A percentile compares a stretch with the other conserved stretches of the same genome.
Evolutionary conservation across 2,797 vertebrate species (phyloP).

Genomic region (Helarctos malayanus): DNA sequence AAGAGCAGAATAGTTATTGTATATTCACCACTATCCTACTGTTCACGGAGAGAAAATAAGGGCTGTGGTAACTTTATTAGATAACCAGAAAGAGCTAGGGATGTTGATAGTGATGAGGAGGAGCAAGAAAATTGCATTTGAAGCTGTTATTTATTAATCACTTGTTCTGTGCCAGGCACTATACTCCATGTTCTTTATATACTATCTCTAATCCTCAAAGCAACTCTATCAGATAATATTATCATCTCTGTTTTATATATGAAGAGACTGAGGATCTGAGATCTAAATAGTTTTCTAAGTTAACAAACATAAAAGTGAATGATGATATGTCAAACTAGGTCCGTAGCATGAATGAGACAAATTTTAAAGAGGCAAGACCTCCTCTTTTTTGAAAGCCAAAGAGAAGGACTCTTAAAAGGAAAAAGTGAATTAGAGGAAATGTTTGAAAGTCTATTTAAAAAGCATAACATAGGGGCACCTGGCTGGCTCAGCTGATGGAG

Average conservation of each 20-base stretch:
- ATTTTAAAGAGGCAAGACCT: conserved; percentile 11
- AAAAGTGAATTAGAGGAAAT: neutral
- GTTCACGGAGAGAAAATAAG: conserved; percentile 41
- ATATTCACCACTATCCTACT: neutral
- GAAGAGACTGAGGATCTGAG: neutral
- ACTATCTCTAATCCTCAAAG: neutral
- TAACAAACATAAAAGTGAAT: conserved; percentile 8
- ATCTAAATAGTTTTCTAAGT: conserved; percentile 44
- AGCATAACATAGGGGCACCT: neutral
- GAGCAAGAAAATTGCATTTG: neutral
- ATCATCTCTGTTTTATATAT: conserved; percentile 26
- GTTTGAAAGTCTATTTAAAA: conserved; percentile 22
- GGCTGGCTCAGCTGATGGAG: neutral
- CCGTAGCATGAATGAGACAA: neutral
- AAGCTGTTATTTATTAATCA: neutral
- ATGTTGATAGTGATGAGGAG: neutral
- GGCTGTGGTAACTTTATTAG: neutral
- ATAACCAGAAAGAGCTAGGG: conserved; percentile 21
- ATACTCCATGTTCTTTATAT: neutral
- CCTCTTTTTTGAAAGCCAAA: neutral
- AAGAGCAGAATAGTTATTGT: neutral
- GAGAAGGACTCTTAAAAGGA: neutral
- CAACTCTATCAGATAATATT: neutral
- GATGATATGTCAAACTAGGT: conserved; percentile 2
- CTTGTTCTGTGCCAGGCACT: neutral